These are phyloP conservation scores for Lamproptera curius DNA, from an alignment of 2,888 invertebrate species.

Conservation along the genomic window DNA sequence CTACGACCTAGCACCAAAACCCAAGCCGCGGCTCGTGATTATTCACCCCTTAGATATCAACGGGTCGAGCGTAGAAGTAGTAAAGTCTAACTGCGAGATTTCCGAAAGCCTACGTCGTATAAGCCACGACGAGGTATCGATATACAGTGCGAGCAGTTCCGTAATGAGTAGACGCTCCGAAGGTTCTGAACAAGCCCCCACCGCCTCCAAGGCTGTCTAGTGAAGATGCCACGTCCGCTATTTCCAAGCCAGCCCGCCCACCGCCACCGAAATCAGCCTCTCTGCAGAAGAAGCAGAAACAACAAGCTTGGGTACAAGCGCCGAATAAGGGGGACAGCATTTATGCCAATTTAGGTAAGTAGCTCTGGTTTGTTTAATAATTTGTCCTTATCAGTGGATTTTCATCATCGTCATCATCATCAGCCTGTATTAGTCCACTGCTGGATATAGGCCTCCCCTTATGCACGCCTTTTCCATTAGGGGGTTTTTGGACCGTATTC, in stretches of 20 bases:
- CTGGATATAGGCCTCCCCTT: too few species aligned
- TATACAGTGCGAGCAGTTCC: slow-evolving; percentile 65
- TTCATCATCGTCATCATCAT: too few species aligned
- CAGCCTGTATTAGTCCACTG: too few species aligned
- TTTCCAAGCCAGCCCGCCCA: slow-evolving; percentile 82
- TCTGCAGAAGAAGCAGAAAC: slow-evolving; percentile 79
- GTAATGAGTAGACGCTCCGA: slow-evolving; percentile 59
- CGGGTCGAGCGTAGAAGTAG: slow-evolving; percentile 88
- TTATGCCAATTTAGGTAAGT: slow-evolving; percentile 88
- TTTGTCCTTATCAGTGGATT: too few species aligned
- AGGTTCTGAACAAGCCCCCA: slow-evolving; percentile 81
- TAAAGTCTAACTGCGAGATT: slow-evolving; percentile 76
- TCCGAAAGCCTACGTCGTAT: slow-evolving; percentile 52
- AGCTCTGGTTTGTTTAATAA: too few species aligned
- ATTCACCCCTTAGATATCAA: slow-evolving; percentile 93
- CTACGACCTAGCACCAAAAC: slow-evolving; percentile 76
- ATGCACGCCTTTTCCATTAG: too few species aligned
- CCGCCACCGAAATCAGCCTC: slow-evolving; percentile 85
- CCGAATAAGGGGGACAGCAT: slow-evolving; percentile 76
- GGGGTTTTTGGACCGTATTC: too few species aligned
- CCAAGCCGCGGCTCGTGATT: slow-evolving; percentile 88
- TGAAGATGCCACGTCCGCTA: slow-evolving; percentile 69
- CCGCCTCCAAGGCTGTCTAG: slow-evolving; percentile 84
- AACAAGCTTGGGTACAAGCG: slow-evolving; percentile 63
- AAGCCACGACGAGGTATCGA: slow-evolving; percentile 76